Conservation (phyloP, 2,797 vertebrate genomes). For the Zalophus californianus region DNA sequence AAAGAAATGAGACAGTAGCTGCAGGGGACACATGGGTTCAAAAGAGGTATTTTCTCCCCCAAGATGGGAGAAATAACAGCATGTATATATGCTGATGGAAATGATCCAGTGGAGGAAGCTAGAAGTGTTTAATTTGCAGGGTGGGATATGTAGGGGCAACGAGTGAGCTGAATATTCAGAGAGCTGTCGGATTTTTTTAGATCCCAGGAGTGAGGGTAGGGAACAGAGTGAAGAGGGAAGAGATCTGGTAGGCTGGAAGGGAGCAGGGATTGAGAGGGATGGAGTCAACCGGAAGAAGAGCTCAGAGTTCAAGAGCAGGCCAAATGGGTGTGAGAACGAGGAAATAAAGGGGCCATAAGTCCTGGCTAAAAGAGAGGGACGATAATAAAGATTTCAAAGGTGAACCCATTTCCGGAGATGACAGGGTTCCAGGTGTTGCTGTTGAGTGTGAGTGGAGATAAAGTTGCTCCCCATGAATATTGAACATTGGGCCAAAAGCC, state of each 20-base stretch:
- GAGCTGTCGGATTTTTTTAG: not conserved
- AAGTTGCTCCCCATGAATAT: not conserved
- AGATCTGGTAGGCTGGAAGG: not conserved
- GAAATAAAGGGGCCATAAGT: not conserved
- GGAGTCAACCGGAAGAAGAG: not conserved
- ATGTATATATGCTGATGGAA: not conserved
- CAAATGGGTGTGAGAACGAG: not conserved
- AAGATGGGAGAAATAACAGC: not conserved
- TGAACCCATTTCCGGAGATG: slow-evolving; percentile 19
- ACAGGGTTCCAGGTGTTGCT: not conserved
- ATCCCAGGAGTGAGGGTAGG: not conserved
- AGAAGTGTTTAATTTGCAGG: not conserved
- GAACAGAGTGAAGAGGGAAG: not conserved
- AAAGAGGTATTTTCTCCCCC: not conserved
- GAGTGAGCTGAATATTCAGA: not conserved
- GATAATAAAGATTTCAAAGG: not conserved
- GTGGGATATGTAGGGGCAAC: not conserved
- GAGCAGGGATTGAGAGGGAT: not conserved
- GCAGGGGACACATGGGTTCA: not conserved
- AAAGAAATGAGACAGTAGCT: not conserved
- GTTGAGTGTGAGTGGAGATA: not conserved
- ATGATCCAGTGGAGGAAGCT: not conserved
- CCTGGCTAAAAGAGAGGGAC: not conserved
- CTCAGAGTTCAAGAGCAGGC: not conserved
- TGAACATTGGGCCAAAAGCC: not conserved